A percentile compares a stretch with the other conserved stretches of the same genome.
These are phyloP conservation scores for Agrotis segetum DNA, from an alignment of 2,888 invertebrate species.

Conservation along the genomic window DNA sequence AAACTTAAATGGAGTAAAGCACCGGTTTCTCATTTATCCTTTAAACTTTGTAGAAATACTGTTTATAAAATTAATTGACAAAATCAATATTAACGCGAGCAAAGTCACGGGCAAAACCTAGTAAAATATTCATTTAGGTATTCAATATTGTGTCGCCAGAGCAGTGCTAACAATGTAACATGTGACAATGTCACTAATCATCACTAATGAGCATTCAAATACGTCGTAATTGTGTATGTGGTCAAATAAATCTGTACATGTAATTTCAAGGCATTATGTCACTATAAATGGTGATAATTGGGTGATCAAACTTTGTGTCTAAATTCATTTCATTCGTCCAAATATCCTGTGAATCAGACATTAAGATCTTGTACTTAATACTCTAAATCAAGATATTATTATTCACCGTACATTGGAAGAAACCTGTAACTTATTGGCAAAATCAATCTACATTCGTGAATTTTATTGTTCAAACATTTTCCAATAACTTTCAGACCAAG, in stretches of 20 bases:
- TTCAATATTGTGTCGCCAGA: background rate
- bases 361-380: background rate
- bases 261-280: constrained; percentile 27
- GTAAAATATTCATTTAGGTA: background rate
- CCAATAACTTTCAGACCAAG: constrained; percentile 5
- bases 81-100: too few species aligned
- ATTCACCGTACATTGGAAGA: background rate
- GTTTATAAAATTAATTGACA: too few species aligned
- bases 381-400: background rate
- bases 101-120: too few species aligned
- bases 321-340: constrained; percentile 10
- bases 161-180: background rate
- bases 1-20: too few species aligned
- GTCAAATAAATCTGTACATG: constrained; percentile 1
- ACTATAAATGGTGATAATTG: constrained; percentile 17
- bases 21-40: too few species aligned
- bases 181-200: constrained; percentile 2
- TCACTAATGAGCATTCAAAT: constrained; percentile 29
- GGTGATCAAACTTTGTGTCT: constrained; percentile 20
- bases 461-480: constrained; percentile 20
- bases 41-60: too few species aligned
- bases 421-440: background rate
- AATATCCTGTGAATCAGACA: constrained; percentile 13
- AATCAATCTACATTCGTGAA: constrained; percentile 9
- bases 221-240: constrained; percentile 26